Percentiles rank a stretch among this genome's conserved stretches.
Conservation (phyloP, 2,888 invertebrate species). For the Liodrosophila aerea region DNA sequence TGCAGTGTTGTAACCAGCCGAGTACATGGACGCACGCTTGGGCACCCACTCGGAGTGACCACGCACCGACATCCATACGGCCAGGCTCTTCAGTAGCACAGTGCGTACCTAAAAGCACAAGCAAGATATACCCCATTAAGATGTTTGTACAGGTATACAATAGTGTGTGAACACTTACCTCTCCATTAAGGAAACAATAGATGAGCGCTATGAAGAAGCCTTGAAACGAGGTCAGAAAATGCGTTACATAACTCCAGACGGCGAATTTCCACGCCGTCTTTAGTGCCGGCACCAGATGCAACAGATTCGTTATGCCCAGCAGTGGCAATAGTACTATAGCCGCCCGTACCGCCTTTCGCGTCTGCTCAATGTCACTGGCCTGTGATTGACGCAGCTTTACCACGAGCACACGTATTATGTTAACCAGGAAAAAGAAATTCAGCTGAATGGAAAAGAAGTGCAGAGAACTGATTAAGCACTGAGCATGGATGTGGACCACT, state of each 20-base stretch:
- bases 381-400: conserved; percentile 88
- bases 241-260: conserved; percentile 90
- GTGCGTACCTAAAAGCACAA: conserved; percentile 80
- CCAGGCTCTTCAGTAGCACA: conserved; percentile 82
- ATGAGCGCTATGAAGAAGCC: conserved; percentile 91
- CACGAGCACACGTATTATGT: conserved; percentile 90
- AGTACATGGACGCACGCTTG: conserved; percentile 81
- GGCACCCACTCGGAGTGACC: conserved; percentile 82
- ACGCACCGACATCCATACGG: conserved; percentile 82
- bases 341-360: conserved; percentile 91
- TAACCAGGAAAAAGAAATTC: conserved; percentile 90
- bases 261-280: conserved; percentile 88
- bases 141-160: no score
- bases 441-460: conserved; percentile 45
- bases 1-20: conserved; percentile 81
- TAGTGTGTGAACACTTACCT: conserved; percentile 85
- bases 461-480: no score
- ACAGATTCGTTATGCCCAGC: conserved; percentile 90
- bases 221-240: conserved; percentile 92
- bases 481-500: background rate
- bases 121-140: background rate
- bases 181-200: conserved; percentile 92
- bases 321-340: conserved; percentile 90
- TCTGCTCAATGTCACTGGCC: conserved; percentile 89
- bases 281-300: conserved; percentile 89